Conservation (phyloP, 2,888 invertebrate species). For the Gastracanthus pulcherrimus region DNA sequence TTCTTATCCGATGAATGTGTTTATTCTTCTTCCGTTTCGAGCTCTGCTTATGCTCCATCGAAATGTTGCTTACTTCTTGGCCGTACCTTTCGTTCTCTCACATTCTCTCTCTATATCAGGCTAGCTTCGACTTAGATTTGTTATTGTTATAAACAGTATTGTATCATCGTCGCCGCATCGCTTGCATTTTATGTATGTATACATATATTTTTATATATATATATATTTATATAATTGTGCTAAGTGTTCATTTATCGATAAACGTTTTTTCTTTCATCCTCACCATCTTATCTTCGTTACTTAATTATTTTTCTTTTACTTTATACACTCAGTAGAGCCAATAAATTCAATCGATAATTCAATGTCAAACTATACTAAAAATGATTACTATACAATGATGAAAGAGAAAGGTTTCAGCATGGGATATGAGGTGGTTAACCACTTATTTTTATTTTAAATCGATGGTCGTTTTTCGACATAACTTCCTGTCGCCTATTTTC, state of each 20-base stretch:
- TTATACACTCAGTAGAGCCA: conserved; percentile 75
- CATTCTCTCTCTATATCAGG: conserved; percentile 40
- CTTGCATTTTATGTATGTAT: conserved; percentile 61
- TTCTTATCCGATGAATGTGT: conserved; percentile 36
- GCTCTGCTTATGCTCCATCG: neutral
- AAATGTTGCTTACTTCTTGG: conserved; percentile 22
- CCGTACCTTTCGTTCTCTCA: conserved; percentile 16
- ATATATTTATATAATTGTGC: conserved; percentile 73
- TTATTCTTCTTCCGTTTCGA: conserved; percentile 1
- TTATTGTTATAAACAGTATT: conserved; percentile 61
- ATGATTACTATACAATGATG: conserved; percentile 77
- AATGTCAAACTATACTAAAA: conserved; percentile 75
- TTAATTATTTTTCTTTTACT: conserved; percentile 65
- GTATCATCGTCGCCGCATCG: conserved; percentile 60
- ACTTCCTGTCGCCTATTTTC: conserved; percentile 66
- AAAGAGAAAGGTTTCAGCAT: conserved; percentile 73
- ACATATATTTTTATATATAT: conserved; percentile 58
- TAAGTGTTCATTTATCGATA: conserved; percentile 69
- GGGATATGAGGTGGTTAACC: conserved; percentile 65
- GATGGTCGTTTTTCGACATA: conserved; percentile 6
- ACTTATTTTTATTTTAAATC: conserved; percentile 39
- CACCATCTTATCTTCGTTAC: conserved; percentile 31
- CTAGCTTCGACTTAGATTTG: conserved; percentile 55
- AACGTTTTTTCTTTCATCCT: conserved; percentile 63
- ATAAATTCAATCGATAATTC: conserved; percentile 73